These are phyloP conservation scores for Drosophila nigricruria DNA, from an alignment of 2,888 invertebrate species.

Conservation along the genomic window DNA sequence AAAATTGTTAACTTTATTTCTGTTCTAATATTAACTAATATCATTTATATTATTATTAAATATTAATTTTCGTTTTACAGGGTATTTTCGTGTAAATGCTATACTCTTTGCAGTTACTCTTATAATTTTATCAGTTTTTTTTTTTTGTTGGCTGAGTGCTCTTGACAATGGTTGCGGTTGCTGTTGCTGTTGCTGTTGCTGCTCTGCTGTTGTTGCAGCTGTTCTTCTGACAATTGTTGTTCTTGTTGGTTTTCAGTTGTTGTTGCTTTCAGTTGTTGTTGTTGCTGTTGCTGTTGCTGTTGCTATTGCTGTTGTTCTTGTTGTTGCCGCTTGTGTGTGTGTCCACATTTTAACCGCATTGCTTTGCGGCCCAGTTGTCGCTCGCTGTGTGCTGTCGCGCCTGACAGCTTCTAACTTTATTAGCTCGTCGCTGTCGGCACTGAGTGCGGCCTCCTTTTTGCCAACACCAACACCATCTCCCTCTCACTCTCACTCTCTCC, in stretches of 20 bases:
- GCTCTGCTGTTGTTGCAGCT: slow-evolving; percentile 13
- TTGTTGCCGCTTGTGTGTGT: slow-evolving; percentile 21
- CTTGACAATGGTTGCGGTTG: slow-evolving; percentile 36
- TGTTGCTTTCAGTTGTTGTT: background rate
- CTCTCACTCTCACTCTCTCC: background rate
- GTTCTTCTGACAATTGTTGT: slow-evolving; percentile 1
- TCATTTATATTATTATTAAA: background rate
- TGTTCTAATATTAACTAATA: background rate
- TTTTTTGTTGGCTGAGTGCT: slow-evolving; percentile 27
- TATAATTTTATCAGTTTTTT: background rate
- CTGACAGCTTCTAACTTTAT: slow-evolving; percentile 77
- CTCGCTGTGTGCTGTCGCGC: slow-evolving; percentile 39
- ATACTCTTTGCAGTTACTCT: background rate
- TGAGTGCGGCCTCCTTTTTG: slow-evolving; percentile 40
- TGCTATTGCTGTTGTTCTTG: slow-evolving; percentile 10
- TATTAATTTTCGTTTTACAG: background rate
- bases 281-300: slow-evolving; percentile 15
- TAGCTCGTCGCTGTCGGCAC: slow-evolving; percentile 66
- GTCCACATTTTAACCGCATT: slow-evolving; percentile 63
- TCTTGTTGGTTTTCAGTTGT: slow-evolving; percentile 2
- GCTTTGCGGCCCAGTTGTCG: slow-evolving; percentile 58
- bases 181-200: slow-evolving; percentile 15
- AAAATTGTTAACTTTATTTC: background rate
- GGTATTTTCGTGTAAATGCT: background rate
- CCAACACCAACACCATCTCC: background rate